These are phyloP conservation scores for Borostomias antarcticus DNA, from an alignment of 2,797 vertebrate genomes.

Conservation along the genomic window DNA sequence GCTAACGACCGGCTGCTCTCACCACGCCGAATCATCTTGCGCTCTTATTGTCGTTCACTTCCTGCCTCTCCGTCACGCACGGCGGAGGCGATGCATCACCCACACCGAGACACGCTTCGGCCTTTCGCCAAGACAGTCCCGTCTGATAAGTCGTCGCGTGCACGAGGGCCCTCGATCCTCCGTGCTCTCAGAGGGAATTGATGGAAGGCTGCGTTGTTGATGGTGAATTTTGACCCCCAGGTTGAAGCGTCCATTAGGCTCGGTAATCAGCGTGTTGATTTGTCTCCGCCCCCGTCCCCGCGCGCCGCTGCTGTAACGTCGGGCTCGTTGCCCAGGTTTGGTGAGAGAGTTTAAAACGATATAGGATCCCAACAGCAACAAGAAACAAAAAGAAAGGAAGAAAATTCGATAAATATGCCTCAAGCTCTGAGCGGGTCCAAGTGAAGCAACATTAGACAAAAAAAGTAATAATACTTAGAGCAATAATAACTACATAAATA, in stretches of 20 bases:
- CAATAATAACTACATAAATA: too few species aligned
- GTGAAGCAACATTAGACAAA: too few species aligned
- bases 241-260: conserved; percentile 48
- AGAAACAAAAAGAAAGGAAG: too few species aligned
- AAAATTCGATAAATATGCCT: too few species aligned
- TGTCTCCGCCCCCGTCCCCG: not conserved
- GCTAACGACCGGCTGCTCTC: conserved; percentile 29
- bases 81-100: not conserved
- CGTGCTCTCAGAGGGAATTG: conserved; percentile 13
- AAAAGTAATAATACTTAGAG: too few species aligned
- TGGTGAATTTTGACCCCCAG: not conserved
- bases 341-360: too few species aligned
- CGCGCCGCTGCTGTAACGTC: conserved; percentile 23
- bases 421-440: too few species aligned
- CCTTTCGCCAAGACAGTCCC: not conserved
- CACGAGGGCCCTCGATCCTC: not conserved
- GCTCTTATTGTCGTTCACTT: conserved; percentile 20
- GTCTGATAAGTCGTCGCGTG: not conserved
- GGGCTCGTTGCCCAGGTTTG: conserved; percentile 57
- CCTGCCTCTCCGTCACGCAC: not conserved
- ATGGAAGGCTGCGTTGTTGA: not conserved
- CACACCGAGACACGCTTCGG: not conserved
- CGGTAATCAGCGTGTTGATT: conserved; percentile 44
- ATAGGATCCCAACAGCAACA: too few species aligned
- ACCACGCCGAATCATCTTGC: conserved; percentile 20